Conservation (phyloP, 2,888 invertebrate genomes). For the Adela reaumurella region DNA sequence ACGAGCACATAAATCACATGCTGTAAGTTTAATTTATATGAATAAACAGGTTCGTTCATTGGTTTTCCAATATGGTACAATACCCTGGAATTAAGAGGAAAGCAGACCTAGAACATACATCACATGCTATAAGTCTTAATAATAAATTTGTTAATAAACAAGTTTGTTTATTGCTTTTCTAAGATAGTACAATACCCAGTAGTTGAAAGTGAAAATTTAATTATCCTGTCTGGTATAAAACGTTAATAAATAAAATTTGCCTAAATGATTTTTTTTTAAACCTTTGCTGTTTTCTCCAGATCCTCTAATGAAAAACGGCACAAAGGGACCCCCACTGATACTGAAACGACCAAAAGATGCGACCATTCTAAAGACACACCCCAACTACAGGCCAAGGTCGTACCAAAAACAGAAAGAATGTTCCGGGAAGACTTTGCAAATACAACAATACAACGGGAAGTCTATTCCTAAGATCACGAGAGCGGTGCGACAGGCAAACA, state of each 20-base stretch:
- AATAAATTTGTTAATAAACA: no score
- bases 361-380: conserved; percentile 35
- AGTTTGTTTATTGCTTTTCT: no score
- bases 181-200: no score
- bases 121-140: conserved; percentile 46
- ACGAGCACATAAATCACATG: conserved; percentile 41
- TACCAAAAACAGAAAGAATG: not conserved
- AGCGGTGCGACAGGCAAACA: conserved; percentile 17
- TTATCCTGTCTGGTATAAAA: no score
- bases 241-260: no score
- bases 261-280: no score
- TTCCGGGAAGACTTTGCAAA: not conserved
- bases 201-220: no score
- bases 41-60: no score
- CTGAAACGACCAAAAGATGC: conserved; percentile 45
- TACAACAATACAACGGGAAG: no score
- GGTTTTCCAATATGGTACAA: no score
- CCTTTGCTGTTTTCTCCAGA: no score
- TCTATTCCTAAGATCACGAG: conserved; percentile 14
- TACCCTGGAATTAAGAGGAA: conserved; percentile 13
- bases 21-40: no score
- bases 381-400: conserved; percentile 19
- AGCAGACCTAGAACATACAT: conserved; percentile 32
- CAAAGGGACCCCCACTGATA: conserved; percentile 39
- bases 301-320: conserved; percentile 43